A percentile compares a stretch with the other conserved stretches of the same genome.
These are phyloP conservation scores for Elachura formosa DNA, from an alignment of 2,113 vertebrate genomes.

Conservation along the genomic window DNA sequence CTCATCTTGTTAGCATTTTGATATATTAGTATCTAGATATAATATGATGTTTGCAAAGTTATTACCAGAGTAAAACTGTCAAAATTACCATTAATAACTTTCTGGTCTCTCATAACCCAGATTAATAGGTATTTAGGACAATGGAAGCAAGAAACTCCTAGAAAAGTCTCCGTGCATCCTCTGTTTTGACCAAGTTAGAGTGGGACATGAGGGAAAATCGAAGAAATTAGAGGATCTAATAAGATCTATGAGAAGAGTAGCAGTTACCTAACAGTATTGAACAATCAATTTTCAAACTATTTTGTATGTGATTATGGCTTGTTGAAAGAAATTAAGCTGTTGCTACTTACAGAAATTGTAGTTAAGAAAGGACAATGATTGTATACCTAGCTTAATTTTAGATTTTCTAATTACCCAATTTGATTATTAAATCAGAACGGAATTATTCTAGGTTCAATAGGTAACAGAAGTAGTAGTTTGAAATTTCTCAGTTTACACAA, in stretches of 20 bases:
- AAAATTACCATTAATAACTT: background rate
- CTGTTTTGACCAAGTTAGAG: background rate
- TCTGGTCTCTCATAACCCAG: background rate
- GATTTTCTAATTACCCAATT: background rate
- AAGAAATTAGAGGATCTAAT: background rate
- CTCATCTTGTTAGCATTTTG: background rate
- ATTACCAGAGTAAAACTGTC: background rate
- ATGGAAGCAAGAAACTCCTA: background rate
- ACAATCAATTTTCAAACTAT: background rate
- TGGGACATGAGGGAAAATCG: background rate
- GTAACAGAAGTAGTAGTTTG: background rate
- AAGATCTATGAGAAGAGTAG: background rate
- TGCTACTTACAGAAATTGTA: background rate
- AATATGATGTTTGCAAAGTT: background rate
- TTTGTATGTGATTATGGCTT: background rate
- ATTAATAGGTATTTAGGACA: background rate
- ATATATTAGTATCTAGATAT: background rate
- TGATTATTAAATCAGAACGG: background rate
- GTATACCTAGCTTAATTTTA: background rate
- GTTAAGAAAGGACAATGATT: background rate
- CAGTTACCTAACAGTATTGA: background rate
- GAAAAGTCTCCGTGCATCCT: accelerated
- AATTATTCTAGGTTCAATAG: background rate
- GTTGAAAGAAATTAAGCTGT: background rate
- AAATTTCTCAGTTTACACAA: background rate